Base-by-base conservation (phyloP, 1,140 invertebrate genomes). In the Papilio xuthus region DNA sequence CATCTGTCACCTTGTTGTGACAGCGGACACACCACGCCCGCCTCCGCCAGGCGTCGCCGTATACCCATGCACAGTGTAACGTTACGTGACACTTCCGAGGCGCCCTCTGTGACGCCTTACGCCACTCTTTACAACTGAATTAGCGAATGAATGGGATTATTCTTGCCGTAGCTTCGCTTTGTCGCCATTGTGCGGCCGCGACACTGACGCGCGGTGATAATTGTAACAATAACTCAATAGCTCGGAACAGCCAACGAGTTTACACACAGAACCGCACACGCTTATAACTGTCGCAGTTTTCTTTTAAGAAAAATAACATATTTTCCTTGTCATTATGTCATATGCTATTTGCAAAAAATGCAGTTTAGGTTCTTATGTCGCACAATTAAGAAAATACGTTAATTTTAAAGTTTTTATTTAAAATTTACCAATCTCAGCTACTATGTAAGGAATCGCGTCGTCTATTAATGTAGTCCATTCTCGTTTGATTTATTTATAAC, bases 1-100 rank as follows among this genome's bases (percentile, higher is more conserved):
- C 75, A 78, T 77, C 70, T 72, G 47, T 80, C 81, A 79, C 79
- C 78, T 73, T 82, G 80, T 82, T 82, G 77, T 82, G 81, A 82
- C 81, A 80, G 60, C 67, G 70, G 77, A 44, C 74, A 79, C 78
- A 77, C 79, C 79, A 78, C 79, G 50, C 23, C 60, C 60, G 60
- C 60, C 23, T 23, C 32, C 47, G 47, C 13, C 44, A 10, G 6
- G 10, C 44, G 4, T 12, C 42, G 47, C 56, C 72, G 56, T 32
- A 15, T 28, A 56, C 37, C 71, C 69, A 72, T 32, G 77, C 71
- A 32, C 44, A 60, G 63, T 69, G 60, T 74, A 28, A 75, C 56
- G 78, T 74, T 78, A 77, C 78, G 79, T 80, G 77, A 67, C 79
- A 79, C 67, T 77, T 79, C 78, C 78, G 75, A 41, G 26, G 60